Conservation (phyloP, 2,113 vertebrate genomes). For the Laticauda laticaudata region DNA sequence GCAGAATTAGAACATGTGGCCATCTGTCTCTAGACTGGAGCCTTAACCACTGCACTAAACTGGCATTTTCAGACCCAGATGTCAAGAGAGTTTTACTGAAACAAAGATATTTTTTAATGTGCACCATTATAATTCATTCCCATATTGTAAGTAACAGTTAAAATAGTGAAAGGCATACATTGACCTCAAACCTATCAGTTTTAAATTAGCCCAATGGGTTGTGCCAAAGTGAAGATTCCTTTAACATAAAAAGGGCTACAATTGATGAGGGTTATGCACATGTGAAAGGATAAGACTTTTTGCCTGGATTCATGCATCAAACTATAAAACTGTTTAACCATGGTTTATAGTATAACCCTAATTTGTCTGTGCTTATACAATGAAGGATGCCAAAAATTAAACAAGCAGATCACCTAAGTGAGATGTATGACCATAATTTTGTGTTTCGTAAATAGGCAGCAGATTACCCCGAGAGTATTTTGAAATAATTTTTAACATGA, state of each 20-base stretch:
- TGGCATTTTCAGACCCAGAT: background rate
- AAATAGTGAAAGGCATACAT: background rate
- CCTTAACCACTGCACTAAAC: background rate
- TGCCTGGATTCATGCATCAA: background rate
- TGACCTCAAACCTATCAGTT: background rate
- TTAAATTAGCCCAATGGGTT: background rate
- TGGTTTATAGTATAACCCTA: background rate
- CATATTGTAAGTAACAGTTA: background rate
- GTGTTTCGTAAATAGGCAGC: too few species aligned
- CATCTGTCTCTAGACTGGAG: background rate
- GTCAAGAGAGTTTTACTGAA: background rate
- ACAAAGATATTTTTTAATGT: background rate
- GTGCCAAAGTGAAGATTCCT: background rate
- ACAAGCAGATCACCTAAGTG: background rate
- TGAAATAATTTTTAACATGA: too few species aligned
- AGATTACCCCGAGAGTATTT: too few species aligned
- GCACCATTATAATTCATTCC: background rate
- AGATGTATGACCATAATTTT: background rate
- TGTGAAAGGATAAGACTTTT: background rate
- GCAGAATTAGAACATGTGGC: background rate
- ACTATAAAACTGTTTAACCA: background rate
- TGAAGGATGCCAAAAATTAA: background rate
- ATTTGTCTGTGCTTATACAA: background rate
- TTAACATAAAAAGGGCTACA: background rate
- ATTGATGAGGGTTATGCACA: background rate